Base-by-base conservation (phyloP, 2,113 vertebrate genomes). In the Chamaea fasciata region DNA sequence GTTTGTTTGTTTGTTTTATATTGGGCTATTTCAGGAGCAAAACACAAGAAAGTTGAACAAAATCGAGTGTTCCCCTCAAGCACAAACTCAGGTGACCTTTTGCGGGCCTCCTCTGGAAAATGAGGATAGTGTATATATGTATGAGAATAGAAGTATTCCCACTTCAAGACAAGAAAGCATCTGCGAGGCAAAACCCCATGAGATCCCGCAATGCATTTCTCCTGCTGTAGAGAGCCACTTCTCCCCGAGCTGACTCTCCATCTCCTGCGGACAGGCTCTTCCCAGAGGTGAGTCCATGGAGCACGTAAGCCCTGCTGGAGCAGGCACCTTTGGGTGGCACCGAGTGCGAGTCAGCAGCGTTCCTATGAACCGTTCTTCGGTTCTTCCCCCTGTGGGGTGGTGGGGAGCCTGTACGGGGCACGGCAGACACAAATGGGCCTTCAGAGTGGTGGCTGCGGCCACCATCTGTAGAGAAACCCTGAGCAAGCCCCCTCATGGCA, bases 81-180 rank as follows among this genome's bases (percentile, higher is more conserved):
- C 44, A 84, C 75, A 68, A 97, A 98, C 44, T 97, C 96, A 21
- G 94, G 23, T 67, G 97, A 97, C 73, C 80, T 97, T 94, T 82
- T 97, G 75, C 97, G 98, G 39, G 98, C 97, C 20, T 98, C 98
- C 41, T 98, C 98, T 99, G 93, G 79, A 92, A 93, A 83, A 65
- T 6, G 7, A 94, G 10, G n/a, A 37, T 20, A 52, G 55, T 18
- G 15, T 78, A 28, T n/a, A 11, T 27, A 22, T 50, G 7, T 49
- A 20, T 27, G 17, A 50, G 33, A 87, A 71, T 6, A 53, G 18
- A 46, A 31, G 9, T 56, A 42, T 52, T 50, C 83, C 27, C 22
- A 46, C 4, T 59, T 71, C 41, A n/a, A 52, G 41, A 87, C 28
- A 76, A 76, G 42, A 67, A 23, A 41, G 30, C 52, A 76, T 47